Percentiles rank a stretch among this genome's conserved stretches.
phyloP scores from a whole-genome alignment of 2,113 vertebrate genomes.

The Vanacampus margaritifer region DNA sequence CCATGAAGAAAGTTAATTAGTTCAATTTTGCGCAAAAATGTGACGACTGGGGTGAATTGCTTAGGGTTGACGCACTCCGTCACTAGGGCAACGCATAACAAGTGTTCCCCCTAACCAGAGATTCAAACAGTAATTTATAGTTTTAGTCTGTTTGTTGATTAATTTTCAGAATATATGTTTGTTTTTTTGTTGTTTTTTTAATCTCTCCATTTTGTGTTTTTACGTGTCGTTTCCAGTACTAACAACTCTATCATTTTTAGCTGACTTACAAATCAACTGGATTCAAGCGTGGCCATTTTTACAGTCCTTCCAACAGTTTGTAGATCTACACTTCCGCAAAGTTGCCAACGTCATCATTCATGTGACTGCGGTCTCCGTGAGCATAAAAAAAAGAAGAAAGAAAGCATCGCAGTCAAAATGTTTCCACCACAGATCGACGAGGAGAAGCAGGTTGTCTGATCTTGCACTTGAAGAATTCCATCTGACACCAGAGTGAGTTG shows the following conservation, averaged over 20 bases:
- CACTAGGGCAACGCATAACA: constrained; percentile 38
- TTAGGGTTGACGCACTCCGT: constrained; percentile 12
- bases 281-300: not conserved
- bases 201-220: not conserved
- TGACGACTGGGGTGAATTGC: not conserved
- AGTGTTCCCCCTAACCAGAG: not conserved
- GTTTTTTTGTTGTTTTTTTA: not conserved
- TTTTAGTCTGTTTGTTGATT: not conserved
- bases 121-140: too few species aligned
- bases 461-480: not conserved
- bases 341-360: not conserved
- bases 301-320: not conserved
- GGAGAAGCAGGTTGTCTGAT: not conserved
- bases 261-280: not conserved
- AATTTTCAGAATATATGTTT: not conserved
- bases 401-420: constrained; percentile 3
- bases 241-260: not conserved
- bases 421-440: not conserved
- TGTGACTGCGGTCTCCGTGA: constrained; percentile 8
- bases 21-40: not conserved
- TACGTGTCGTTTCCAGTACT: not conserved
- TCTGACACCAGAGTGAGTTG: not conserved
- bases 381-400: not conserved
- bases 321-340: not conserved
- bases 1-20: not conserved